These are phyloP conservation scores for Drosophila algonquin DNA, from an alignment of 2,888 invertebrate species.

Conservation along the genomic window DNA sequence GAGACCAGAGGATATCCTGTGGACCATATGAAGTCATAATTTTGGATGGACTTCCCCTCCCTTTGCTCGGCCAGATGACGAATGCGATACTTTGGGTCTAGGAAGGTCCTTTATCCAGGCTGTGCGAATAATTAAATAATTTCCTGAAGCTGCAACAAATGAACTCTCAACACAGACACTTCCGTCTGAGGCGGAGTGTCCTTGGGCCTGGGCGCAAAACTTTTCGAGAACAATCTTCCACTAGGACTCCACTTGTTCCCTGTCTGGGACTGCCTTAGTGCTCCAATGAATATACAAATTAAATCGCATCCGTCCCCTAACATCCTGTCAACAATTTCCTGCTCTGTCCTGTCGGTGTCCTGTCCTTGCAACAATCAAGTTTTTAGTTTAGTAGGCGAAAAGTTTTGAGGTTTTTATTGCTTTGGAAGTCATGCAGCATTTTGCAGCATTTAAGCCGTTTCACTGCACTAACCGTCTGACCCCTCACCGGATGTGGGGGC, in stretches of 20 bases:
- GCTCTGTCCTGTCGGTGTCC: constrained; percentile 52
- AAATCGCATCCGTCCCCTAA: constrained; percentile 77
- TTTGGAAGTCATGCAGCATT: constrained; percentile 17
- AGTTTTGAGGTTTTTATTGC: constrained; percentile 51
- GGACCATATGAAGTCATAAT: constrained; percentile 52
- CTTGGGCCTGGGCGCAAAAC: constrained; percentile 31
- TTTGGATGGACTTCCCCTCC: constrained; percentile 46
- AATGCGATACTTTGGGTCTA: constrained; percentile 20
- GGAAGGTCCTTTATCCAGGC: constrained; percentile 22
- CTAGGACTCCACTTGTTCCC: background rate
- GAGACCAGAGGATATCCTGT: constrained; percentile 38
- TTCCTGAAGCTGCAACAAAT: constrained; percentile 56
- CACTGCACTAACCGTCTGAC: background rate
- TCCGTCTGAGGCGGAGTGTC: constrained; percentile 19
- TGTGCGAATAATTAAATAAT: constrained; percentile 62
- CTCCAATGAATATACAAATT: constrained; percentile 72
- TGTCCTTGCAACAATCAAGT: constrained; percentile 61
- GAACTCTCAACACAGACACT: constrained; percentile 44
- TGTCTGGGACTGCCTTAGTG: background rate
- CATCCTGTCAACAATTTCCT: constrained; percentile 82
- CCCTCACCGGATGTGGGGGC: constrained; percentile 15
- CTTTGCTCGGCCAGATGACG: constrained; percentile 25
- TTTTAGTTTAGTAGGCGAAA: constrained; percentile 53
- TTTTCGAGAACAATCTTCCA: constrained; percentile 40
- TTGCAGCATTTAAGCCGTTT: constrained; percentile 40